A percentile compares a stretch with the other conserved stretches of the same genome.
These are phyloP conservation scores for Enteromius radiatus DNA, from an alignment of 2,797 vertebrate species.

Conservation along the genomic window DNA sequence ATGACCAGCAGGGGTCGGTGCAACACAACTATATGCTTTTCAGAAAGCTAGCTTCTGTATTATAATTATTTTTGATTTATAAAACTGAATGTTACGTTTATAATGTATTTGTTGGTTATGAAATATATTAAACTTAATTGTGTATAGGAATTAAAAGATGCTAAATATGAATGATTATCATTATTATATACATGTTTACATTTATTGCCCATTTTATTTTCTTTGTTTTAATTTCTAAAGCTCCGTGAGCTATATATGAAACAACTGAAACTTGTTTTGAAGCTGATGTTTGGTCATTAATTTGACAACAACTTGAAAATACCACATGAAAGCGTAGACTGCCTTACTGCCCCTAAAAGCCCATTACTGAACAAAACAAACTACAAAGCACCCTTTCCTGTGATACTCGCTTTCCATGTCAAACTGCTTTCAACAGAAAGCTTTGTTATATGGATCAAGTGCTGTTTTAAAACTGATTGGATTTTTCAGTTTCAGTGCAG, in stretches of 20 bases:
- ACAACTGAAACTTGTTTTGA: not conserved
- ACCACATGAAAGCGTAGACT: not conserved
- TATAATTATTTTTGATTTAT: not conserved
- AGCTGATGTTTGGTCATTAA: not conserved
- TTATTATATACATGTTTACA: not conserved
- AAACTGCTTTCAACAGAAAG: not conserved
- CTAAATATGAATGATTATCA: not conserved
- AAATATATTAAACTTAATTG: not conserved
- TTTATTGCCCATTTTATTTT: not conserved
- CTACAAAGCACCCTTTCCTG: not conserved
- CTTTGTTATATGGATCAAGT: not conserved
- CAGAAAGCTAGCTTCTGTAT: not conserved
- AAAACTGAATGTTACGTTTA: not conserved
- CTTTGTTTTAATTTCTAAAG: not conserved
- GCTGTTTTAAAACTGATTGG: not conserved
- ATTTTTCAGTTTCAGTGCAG: not conserved
- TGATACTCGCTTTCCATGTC: not conserved
- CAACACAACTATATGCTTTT: slow-evolving; percentile 8
- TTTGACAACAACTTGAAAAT: not conserved
- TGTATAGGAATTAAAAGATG: too few relatives aligned
- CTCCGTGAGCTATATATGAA: not conserved
- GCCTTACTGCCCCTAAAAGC: not conserved
- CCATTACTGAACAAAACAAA: slow-evolving; percentile 6
- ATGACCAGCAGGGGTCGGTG: slow-evolving; percentile 30
- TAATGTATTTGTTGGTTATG: not conserved